These are phyloP conservation scores for Alexandromys fortis DNA, from an alignment of 2,113 vertebrate species.

Conservation along the genomic window DNA sequence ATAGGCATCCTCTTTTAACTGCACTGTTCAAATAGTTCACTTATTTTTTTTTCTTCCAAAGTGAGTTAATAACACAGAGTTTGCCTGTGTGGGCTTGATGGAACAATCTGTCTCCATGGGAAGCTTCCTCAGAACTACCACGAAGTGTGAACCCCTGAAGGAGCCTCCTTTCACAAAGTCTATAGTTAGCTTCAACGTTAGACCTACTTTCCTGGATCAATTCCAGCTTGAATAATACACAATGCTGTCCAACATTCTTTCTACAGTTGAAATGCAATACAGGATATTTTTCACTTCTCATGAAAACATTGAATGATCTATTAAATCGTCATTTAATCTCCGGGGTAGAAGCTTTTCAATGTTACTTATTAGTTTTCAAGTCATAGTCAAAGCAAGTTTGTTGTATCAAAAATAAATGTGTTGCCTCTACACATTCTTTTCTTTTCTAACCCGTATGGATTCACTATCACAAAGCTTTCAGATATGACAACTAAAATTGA, in stretches of 20 bases:
- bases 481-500: slow-evolving; percentile 33
- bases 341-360: background rate
- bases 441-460: slow-evolving; percentile 42
- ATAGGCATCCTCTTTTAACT: slow-evolving; percentile 73
- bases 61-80: slow-evolving; percentile 81
- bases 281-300: slow-evolving; percentile 22
- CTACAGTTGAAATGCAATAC: background rate
- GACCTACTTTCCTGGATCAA: slow-evolving; percentile 21
- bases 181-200: background rate
- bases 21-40: slow-evolving; percentile 75
- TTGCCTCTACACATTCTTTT: slow-evolving; percentile 45
- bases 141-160: slow-evolving; percentile 70
- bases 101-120: slow-evolving; percentile 82
- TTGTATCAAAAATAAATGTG: slow-evolving; percentile 52
- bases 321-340: slow-evolving; percentile 58
- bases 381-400: slow-evolving; percentile 32
- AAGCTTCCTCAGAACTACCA: slow-evolving; percentile 76
- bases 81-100: slow-evolving; percentile 80
- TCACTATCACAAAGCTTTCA: slow-evolving; percentile 44
- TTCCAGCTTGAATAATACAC: slow-evolving; percentile 51
- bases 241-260: slow-evolving; percentile 45
- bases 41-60: slow-evolving; percentile 74
- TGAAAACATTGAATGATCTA: slow-evolving; percentile 39
- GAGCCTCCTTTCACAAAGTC: slow-evolving; percentile 63
- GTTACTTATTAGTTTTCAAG: slow-evolving; percentile 48